phyloP scores from a whole-genome alignment of 2,113 vertebrate genomes.

The Nothobranchius furzeri region DNA sequence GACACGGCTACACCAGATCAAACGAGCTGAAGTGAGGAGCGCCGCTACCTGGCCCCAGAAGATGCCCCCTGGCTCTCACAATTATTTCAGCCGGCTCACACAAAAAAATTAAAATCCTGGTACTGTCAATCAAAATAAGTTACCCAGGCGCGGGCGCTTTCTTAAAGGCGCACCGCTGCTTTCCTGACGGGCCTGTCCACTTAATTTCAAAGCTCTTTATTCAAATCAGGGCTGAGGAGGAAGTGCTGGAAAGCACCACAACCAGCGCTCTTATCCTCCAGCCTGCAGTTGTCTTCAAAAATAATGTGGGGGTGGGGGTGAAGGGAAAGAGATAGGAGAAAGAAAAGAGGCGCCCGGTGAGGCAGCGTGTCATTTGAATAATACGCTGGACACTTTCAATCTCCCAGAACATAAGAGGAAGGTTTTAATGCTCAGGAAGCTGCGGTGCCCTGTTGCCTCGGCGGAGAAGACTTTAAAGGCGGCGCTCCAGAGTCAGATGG shows the following conservation, averaged over 20 bases:
- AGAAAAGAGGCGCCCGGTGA: slow-evolving; percentile 70
- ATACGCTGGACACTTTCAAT: slow-evolving; percentile 77
- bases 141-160: slow-evolving; percentile 84
- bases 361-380: slow-evolving; percentile 76
- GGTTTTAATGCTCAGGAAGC: slow-evolving; percentile 66
- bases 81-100: slow-evolving; percentile 86
- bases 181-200: slow-evolving; percentile 80
- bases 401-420: slow-evolving; percentile 66
- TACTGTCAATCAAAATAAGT: slow-evolving; percentile 94
- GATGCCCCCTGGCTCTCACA: slow-evolving; percentile 91
- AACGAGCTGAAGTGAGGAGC: slow-evolving; percentile 71
- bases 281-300: slow-evolving; percentile 79
- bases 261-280: slow-evolving; percentile 76
- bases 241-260: slow-evolving; percentile 58
- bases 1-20: slow-evolving; percentile 86
- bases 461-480: slow-evolving; percentile 52
- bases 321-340: slow-evolving; percentile 36
- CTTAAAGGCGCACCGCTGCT: slow-evolving; percentile 80
- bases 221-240: slow-evolving; percentile 79
- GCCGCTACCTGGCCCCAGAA: slow-evolving; percentile 89
- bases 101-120: slow-evolving; percentile 75
- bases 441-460: slow-evolving; percentile 56
- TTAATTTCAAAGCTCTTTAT: slow-evolving; percentile 84
- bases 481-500: slow-evolving; percentile 61
- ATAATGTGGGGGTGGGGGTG: slow-evolving; percentile 50